Evolutionary conservation across 2,797 vertebrate species (phyloP).

Genomic region (Glyptemys insculpta): DNA sequence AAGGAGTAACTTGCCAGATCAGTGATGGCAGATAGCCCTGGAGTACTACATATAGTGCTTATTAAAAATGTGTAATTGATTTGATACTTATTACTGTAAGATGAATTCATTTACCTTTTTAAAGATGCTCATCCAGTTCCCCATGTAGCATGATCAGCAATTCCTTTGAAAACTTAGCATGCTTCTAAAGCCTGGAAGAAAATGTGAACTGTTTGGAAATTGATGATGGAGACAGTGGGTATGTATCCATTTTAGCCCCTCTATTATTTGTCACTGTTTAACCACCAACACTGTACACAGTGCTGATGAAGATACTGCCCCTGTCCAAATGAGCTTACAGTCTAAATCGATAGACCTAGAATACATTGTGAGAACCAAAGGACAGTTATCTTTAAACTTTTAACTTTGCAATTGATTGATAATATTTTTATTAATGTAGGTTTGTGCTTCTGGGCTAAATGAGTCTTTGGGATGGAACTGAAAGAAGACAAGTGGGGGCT

Average conservation of each 20-base stretch:
- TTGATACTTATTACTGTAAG: conserved; percentile 37
- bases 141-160: background rate
- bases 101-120: conserved; percentile 50
- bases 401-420: background rate
- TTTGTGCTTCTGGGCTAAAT: background rate
- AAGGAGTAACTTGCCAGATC: conserved; percentile 11
- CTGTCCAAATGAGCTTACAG: background rate
- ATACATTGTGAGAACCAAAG: background rate
- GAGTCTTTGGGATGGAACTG: background rate
- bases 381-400: background rate
- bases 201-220: background rate
- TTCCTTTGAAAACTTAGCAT: conserved; percentile 4
- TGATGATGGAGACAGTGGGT: background rate
- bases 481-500: background rate
- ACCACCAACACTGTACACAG: background rate
- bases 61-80: conserved; percentile 33
- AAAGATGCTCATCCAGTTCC: conserved; percentile 20
- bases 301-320: background rate
- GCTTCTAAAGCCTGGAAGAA: background rate
- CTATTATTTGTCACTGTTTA: accelerated
- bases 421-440: background rate
- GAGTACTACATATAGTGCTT: background rate
- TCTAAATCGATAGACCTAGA: background rate
- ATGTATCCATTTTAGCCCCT: background rate
- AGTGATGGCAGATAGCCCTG: background rate